Evolutionary conservation across 2,113 vertebrate species (phyloP).

Genomic region (Regulus satrapa): DNA sequence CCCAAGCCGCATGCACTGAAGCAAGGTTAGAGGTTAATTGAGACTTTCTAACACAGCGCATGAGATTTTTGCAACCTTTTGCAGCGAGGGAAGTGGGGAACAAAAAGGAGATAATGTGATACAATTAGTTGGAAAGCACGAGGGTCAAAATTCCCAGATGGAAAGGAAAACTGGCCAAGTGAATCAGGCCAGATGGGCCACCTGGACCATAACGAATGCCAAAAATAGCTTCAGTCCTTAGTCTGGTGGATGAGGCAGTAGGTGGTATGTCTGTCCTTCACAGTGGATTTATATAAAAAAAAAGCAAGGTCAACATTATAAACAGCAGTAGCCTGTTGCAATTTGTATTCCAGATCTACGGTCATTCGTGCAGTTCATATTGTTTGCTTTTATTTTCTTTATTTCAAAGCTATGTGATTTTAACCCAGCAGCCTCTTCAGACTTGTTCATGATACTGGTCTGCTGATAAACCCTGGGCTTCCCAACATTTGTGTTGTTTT

Average conservation of each 20-base stretch:
- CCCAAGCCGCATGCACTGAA: slow-evolving; percentile 85
- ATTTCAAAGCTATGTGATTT: background rate
- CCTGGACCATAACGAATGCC: slow-evolving; percentile 74
- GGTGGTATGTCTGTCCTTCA: slow-evolving; percentile 56
- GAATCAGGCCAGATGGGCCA: slow-evolving; percentile 80
- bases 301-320: slow-evolving; percentile 29
- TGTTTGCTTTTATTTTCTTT: slow-evolving; percentile 18
- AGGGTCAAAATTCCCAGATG: slow-evolving; percentile 82
- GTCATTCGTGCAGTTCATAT: background rate
- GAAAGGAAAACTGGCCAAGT: slow-evolving; percentile 74
- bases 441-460: background rate
- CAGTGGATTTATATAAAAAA: background rate
- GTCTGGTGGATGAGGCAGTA: slow-evolving; percentile 54
- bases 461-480: background rate
- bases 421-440: background rate
- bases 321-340: slow-evolving; percentile 18
- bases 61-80: slow-evolving; percentile 92
- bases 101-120: slow-evolving; percentile 92
- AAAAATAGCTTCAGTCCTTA: slow-evolving; percentile 72
- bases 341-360: slow-evolving; percentile 39
- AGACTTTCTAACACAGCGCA: slow-evolving; percentile 87
- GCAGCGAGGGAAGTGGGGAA: slow-evolving; percentile 76
- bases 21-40: slow-evolving; percentile 92
- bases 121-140: slow-evolving; percentile 89
- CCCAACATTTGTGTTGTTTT: background rate